A percentile compares a stretch with the other conserved stretches of the same genome.
phyloP scores from a whole-genome alignment of 1,140 invertebrate species.

The Drosophila jambulina region DNA sequence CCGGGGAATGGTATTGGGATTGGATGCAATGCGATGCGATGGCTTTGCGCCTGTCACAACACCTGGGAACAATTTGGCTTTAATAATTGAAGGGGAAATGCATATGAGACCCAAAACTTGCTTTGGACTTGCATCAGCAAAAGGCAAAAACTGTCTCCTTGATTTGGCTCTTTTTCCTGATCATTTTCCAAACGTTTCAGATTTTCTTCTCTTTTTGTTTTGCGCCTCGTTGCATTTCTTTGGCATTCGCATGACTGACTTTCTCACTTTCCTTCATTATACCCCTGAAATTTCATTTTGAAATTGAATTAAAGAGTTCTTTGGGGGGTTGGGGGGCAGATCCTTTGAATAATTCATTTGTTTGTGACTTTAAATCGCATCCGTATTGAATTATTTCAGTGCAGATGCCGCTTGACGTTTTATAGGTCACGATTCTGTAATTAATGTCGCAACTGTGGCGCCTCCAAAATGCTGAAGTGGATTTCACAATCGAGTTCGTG shows the following conservation, averaged over 20 bases:
- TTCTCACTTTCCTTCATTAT: constrained; percentile 34
- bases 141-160: constrained; percentile 20
- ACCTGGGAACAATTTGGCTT: constrained; percentile 44
- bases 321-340: not conserved
- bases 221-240: constrained; percentile 38
- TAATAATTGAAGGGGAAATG: constrained; percentile 53
- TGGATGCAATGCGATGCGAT: constrained; percentile 10
- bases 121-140: not conserved
- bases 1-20: constrained; percentile 12
- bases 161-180: constrained; percentile 10
- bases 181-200: constrained; percentile 13
- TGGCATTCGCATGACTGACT: constrained; percentile 21
- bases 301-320: constrained; percentile 41
- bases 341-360: constrained; percentile 37
- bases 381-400: constrained; percentile 7
- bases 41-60: constrained; percentile 45
- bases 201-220: not conserved
- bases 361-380: constrained; percentile 7
- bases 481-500: constrained; percentile 57
- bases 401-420: constrained; percentile 24
- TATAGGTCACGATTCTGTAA: constrained; percentile 55
- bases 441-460: constrained; percentile 47
- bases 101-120: constrained; percentile 33
- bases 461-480: constrained; percentile 34
- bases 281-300: constrained; percentile 21